phyloP scores from a whole-genome alignment of 2,113 vertebrate species.

The Rhinogobius similis region DNA sequence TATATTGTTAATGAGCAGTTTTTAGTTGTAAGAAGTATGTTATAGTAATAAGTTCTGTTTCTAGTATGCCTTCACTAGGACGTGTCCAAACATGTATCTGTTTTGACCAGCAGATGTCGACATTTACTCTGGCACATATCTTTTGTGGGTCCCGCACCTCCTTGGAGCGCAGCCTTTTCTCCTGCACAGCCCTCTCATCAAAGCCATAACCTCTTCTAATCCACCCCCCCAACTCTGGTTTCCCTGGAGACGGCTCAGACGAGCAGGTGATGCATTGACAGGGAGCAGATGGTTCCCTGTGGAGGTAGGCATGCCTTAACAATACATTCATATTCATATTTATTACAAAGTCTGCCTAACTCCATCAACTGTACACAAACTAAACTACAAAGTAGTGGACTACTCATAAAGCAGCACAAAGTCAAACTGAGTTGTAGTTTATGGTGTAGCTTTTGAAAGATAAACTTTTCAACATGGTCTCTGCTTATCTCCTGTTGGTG shows the following conservation, averaged over 20 bases:
- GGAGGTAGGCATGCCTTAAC: conserved; percentile 90
- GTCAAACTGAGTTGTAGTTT: neutral
- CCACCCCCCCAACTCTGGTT: conserved; percentile 77
- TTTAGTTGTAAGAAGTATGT: neutral
- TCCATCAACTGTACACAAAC: conserved; percentile 52
- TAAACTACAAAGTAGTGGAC: conserved; percentile 48
- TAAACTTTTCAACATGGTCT: neutral
- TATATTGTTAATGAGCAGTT: neutral
- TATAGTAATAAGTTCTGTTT: neutral
- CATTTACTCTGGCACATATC: conserved; percentile 45
- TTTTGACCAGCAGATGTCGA: conserved; percentile 72
- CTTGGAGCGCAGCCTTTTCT: conserved; percentile 40
- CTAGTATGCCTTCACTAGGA: neutral
- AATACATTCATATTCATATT: conserved; percentile 90
- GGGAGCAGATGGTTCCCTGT: conserved; percentile 98
- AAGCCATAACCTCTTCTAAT: conserved; percentile 77
- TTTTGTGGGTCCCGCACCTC: conserved; percentile 18
- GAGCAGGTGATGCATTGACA: conserved; percentile 99
- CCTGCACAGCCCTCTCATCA: conserved; percentile 59
- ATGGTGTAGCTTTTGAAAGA: neutral
- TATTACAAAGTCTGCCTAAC: conserved; percentile 85
- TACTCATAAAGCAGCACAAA: neutral
- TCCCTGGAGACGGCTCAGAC: conserved; percentile 88
- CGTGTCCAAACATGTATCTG: neutral
- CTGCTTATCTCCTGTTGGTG: neutral